A percentile compares a stretch with the other conserved stretches of the same genome.
Evolutionary conservation across 2,888 invertebrate species (phyloP).

Genomic region (Acleris cristana): DNA sequence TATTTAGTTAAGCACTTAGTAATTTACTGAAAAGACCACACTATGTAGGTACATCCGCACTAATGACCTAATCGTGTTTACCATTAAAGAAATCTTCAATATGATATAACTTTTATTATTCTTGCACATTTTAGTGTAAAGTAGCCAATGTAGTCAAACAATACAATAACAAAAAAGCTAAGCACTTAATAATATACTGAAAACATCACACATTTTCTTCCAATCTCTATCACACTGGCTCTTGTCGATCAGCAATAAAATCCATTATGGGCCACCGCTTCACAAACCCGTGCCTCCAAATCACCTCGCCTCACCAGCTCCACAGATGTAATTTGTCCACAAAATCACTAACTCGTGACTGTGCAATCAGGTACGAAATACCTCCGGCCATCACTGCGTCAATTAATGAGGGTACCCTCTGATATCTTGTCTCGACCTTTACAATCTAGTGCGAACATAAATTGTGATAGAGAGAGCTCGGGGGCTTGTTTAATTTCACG

Average conservation of each 20-base stretch:
- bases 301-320: neutral
- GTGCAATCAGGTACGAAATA: conserved; percentile 36
- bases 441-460: conserved; percentile 80
- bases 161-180: too few relatives aligned
- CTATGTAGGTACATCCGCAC: too few relatives aligned
- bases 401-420: conserved; percentile 72
- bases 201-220: neutral
- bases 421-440: conserved; percentile 62
- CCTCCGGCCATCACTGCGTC: conserved; percentile 46
- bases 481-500: conserved; percentile 82
- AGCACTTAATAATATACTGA: neutral
- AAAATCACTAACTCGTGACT: conserved; percentile 18
- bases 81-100: too few relatives aligned
- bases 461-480: conserved; percentile 74
- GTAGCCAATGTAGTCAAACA: too few relatives aligned
- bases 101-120: too few relatives aligned
- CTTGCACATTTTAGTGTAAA: too few relatives aligned
- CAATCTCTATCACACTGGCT: too few relatives aligned
- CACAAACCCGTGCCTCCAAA: neutral
- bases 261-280: neutral
- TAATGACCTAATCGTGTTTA: too few relatives aligned
- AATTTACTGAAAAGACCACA: too few relatives aligned
- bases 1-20: too few relatives aligned
- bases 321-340: conserved; percentile 18
- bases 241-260: too few relatives aligned